phyloP scores from a whole-genome alignment of 2,888 invertebrate genomes.

The Morpho deidamia region DNA sequence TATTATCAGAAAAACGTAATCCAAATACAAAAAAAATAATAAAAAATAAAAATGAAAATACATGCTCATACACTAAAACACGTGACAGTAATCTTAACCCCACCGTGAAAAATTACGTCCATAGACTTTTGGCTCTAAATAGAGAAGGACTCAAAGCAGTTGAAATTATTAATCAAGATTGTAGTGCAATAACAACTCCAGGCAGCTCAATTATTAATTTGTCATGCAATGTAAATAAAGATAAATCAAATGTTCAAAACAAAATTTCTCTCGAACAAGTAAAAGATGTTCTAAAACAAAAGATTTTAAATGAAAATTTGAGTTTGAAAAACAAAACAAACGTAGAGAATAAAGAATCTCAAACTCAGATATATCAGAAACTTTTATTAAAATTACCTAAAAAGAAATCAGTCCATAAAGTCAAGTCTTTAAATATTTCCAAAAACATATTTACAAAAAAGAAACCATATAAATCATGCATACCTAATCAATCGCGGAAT shows the following conservation, averaged over 20 bases:
- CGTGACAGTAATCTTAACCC: constrained; percentile 42
- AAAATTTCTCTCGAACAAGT: constrained; percentile 61
- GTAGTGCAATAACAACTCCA: constrained; percentile 66
- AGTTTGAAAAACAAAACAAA: constrained; percentile 1
- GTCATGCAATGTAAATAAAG: constrained; percentile 42
- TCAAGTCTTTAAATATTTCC: constrained; percentile 65
- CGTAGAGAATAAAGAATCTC: constrained; percentile 19
- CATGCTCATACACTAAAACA: constrained; percentile 4
- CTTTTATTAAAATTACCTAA: constrained; percentile 27
- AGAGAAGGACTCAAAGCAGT: constrained; percentile 58
- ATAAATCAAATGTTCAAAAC: constrained; percentile 32
- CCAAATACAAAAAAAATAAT: neutral
- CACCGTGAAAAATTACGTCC: constrained; percentile 57
- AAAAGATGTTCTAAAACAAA: constrained; percentile 45
- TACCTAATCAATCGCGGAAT: neutral
- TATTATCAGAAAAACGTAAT: constrained; percentile 3
- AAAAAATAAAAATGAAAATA: constrained; percentile 3
- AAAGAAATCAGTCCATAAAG: constrained; percentile 53
- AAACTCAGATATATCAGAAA: constrained; percentile 15
- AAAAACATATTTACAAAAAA: constrained; percentile 40
- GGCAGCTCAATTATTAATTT: constrained; percentile 65
- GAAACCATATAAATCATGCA: constrained; percentile 11
- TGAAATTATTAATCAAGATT: constrained; percentile 62
- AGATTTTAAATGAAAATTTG: constrained; percentile 31
- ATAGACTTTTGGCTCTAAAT: constrained; percentile 56